Base-by-base conservation (phyloP, 2,888 invertebrate species). In the Blera fallax region DNA sequence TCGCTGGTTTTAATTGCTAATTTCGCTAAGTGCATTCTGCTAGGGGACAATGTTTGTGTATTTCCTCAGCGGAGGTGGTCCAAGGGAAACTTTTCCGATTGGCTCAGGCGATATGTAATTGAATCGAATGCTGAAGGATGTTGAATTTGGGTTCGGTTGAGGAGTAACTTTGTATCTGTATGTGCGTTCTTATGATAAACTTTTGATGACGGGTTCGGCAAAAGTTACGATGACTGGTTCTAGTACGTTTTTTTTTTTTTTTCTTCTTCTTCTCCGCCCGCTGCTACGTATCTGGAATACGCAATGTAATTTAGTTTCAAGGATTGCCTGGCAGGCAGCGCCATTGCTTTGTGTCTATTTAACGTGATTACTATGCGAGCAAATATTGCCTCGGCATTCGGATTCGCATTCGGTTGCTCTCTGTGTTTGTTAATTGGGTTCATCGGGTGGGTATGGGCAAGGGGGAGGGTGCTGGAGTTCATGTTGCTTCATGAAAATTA, bases 231-330 rank as follows among this genome's bases (percentile, higher is more conserved):
- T 27, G 52, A 73, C 52, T 50, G 45, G 45, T 52, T 52, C 21
- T 48, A 16, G 40, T 21, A 10, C 2, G 7, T 21, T 21, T 29
- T 11, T 58, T 16, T 18, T 54, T n/a, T n/a, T n/a, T n/a, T n/a
- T n/a, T n/a, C n/a, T n/a, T n/a, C n/a, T n/a, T 18, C 45, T 18
- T n/a, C 21, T n/a, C 48, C 65, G 27, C 27, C 8, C 16, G 37
- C 14, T 29, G 18, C 8, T 40, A 84, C 84, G 84, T 79, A 56
- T 60, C 70, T 70, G 64, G 84, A 84, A 84, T 84, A 84, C 84
- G 80, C 84, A 84, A 84, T 84, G 84, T 84, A 84, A 84, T 84
- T 84, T 80, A 74, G 40, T 43, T n/a, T 50, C 62, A 83, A 69
- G 73, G 73, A 83, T 74, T 67, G 50, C 76, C 32, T 45, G 52